Evolutionary conservation across 1,140 invertebrate species (phyloP).

Genomic region (Catajapyx aquilonaris): DNA sequence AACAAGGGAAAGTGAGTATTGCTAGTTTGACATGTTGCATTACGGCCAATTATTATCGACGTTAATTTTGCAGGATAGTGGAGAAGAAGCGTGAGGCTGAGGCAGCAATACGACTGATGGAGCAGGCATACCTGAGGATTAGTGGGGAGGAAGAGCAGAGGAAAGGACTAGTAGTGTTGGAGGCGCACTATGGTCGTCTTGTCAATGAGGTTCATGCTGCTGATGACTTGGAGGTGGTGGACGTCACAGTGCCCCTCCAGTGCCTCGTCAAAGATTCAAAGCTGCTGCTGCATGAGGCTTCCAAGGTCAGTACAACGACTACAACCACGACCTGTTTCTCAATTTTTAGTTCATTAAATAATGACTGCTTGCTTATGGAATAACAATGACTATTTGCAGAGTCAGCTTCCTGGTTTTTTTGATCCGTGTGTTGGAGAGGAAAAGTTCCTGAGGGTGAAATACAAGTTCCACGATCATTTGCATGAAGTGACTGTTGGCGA

Average conservation of each 20-base stretch:
- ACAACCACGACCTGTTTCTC: too few relatives aligned
- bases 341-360: too few relatives aligned
- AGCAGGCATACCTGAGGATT: too few relatives aligned
- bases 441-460: conserved; percentile 70
- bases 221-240: conserved; percentile 41
- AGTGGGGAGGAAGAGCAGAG: conserved; percentile 49
- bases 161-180: conserved; percentile 63
- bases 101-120: conserved; percentile 73
- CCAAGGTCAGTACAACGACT: conserved; percentile 53
- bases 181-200: conserved; percentile 51
- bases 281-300: conserved; percentile 58
- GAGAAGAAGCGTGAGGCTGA: conserved; percentile 63
- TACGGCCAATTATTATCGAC: not conserved
- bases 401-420: conserved; percentile 86
- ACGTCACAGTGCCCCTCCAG: conserved; percentile 83
- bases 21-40: not conserved
- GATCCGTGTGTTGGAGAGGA: conserved; percentile 87
- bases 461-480: conserved; percentile 54
- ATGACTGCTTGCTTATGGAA: too few relatives aligned
- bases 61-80: conserved; percentile 31
- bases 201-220: conserved; percentile 14
- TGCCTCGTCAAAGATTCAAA: conserved; percentile 80
- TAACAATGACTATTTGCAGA: conserved; percentile 43
- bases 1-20: conserved; percentile 36
- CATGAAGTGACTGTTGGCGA: conserved; percentile 66